Base-by-base conservation (phyloP, 2,113 vertebrate genomes). In the Maccullochella peelii region DNA sequence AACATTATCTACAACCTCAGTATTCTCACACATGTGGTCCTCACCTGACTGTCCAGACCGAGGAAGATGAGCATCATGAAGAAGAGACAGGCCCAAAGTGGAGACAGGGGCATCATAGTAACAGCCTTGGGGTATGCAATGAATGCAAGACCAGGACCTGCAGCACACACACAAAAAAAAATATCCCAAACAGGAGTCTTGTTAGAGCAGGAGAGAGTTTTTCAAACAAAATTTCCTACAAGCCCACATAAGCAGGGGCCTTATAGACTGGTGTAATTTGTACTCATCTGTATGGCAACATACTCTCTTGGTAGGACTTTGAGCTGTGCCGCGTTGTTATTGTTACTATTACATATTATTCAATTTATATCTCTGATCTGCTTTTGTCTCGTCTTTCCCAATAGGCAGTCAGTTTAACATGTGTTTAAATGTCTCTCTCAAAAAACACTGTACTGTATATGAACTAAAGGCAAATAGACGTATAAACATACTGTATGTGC, bases 11-110 rank as follows among this genome's bases (percentile, higher is more conserved):
- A 40, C 18, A 58, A 12, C 47, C 12, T 73, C 8, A 52, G 20
- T 66, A 30, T 30, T 58, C 1, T 82, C 33, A 69, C 50, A 36
- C 10, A 5, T 33, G n/a, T 25, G 14, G 20, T 33, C 36, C 88
- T 93, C 93, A 99, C 98, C 97, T 99, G 98, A 83, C 98, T 99
- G 94, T 99, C 98, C 92, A 99, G 92, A 20, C 98, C 98, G 58
- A 99, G 96, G 92, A 99, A 99, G 93, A 99, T 99, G 71, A 99
- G 98, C 98, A 99, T 99, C 97, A 98, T 97, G 93, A 99, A 99
- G 95, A 99, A 99, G 75, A 99, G 95, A 78, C 96, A 93, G 44
- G 98, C 98, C 98, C 98, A 99, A 55, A 99, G 90, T 0, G 98
- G 98, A 85, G 98, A 97, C 70, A 98, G 95, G 62, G 98, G 98